Conservation (phyloP, 2,888 invertebrate species). For the Aspidiotus rigidus region DNA sequence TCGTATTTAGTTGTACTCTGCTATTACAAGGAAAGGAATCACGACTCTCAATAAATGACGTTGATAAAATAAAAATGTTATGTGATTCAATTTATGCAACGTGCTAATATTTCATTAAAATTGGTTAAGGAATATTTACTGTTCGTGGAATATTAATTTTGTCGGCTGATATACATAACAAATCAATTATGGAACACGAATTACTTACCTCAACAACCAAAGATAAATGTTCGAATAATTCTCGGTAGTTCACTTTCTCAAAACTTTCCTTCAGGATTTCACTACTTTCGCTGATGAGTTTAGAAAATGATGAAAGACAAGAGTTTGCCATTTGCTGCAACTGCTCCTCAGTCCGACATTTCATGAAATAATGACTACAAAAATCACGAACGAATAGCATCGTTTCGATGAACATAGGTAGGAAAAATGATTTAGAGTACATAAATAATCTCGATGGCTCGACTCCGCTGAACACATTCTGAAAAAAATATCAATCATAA, state of each 20-base stretch:
- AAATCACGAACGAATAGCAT: constrained; percentile 24
- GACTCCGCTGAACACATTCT: constrained; percentile 22
- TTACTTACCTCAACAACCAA: constrained; percentile 20
- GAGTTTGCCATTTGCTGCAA: constrained; percentile 18
- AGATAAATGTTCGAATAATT: constrained; percentile 21
- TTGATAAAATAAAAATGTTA: too few species aligned
- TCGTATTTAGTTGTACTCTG: too few species aligned
- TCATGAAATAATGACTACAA: constrained; percentile 20
- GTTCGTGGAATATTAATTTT: too few species aligned
- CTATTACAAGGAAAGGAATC: too few species aligned
- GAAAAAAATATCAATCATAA: neutral
- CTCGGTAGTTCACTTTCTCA: constrained; percentile 15
- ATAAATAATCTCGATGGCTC: constrained; percentile 21
- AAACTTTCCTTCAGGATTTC: constrained; percentile 5
- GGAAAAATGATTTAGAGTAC: constrained; percentile 23
- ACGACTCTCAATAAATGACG: too few species aligned
- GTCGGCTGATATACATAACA: too few species aligned
- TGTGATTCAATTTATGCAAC: too few species aligned
- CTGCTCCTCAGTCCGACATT: constrained; percentile 5
- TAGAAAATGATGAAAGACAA: constrained; percentile 11
- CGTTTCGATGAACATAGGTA: constrained; percentile 24
- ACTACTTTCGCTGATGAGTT: constrained; percentile 15
- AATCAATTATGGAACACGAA: too few species aligned
- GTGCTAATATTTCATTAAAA: too few species aligned
- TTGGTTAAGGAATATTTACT: too few species aligned